Evolutionary conservation across 2,113 vertebrate genomes (phyloP).

Genomic region (Melanerpes formicivorus): DNA sequence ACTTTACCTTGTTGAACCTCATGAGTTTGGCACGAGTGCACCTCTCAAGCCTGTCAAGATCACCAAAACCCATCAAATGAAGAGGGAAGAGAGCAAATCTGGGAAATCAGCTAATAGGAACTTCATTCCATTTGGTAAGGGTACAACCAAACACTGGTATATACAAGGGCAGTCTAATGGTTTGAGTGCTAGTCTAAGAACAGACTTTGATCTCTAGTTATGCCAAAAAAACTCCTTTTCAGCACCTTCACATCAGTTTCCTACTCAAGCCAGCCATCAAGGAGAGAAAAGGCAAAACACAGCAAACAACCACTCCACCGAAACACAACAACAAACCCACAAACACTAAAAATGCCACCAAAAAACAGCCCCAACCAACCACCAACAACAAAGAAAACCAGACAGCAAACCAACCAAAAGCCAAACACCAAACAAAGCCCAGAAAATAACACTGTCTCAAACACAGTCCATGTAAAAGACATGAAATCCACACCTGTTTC

Average conservation of each 20-base stretch:
- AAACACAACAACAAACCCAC: neutral
- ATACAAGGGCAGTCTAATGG: neutral
- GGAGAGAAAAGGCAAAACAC: too few species aligned
- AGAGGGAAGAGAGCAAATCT: neutral
- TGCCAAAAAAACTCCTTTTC: neutral
- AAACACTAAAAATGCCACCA: neutral
- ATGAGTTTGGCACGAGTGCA: too few species aligned
- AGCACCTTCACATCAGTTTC: neutral
- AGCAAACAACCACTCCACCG: too few species aligned
- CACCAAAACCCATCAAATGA: neutral
- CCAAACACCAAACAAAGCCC: too few species aligned
- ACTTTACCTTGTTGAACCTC: too few species aligned
- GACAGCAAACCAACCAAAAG: neutral
- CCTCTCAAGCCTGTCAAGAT: too few species aligned
- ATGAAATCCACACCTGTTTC: neutral
- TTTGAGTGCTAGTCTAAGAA: neutral
- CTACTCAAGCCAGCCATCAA: neutral
- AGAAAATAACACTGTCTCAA: neutral
- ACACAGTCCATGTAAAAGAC: neutral
- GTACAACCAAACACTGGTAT: neutral
- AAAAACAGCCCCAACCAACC: neutral
- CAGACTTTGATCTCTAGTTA: neutral
- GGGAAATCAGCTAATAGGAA: neutral
- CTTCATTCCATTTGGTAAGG: fast-evolving
- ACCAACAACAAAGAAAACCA: neutral